Percentiles rank a stretch among this genome's conserved stretches.
Conservation (phyloP, 2,113 vertebrate genomes). For the Antidorcas marsupialis region DNA sequence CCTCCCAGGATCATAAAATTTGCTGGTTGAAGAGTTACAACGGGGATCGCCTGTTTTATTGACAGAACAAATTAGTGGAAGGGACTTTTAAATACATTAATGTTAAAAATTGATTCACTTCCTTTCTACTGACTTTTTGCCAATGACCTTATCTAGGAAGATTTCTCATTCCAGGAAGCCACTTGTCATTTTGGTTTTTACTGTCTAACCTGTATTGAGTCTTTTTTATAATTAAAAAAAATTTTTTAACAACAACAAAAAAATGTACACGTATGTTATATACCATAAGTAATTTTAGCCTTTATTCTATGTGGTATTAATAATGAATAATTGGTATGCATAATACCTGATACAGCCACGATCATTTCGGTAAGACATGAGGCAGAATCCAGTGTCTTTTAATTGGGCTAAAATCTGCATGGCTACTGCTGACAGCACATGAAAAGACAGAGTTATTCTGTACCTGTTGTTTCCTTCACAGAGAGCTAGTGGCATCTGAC, state of each 20-base stretch:
- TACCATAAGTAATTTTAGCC: background rate
- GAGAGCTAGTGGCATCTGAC: constrained; percentile 45
- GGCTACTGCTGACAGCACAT: background rate
- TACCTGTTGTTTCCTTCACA: constrained; percentile 49
- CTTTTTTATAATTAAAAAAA: background rate
- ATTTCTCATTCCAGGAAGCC: background rate
- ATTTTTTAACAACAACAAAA: background rate
- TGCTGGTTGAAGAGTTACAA: background rate
- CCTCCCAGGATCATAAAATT: background rate
- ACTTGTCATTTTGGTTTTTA: background rate
- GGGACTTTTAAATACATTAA: background rate
- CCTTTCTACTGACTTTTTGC: background rate
- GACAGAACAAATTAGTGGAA: background rate
- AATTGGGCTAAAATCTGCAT: background rate
- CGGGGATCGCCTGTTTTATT: background rate
- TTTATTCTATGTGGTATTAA: background rate
- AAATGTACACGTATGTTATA: background rate
- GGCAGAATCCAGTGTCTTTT: background rate
- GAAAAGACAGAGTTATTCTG: constrained; percentile 26
- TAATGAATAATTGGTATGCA: background rate
- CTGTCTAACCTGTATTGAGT: background rate
- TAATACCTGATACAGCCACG: background rate
- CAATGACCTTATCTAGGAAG: background rate
- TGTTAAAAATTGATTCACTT: background rate
- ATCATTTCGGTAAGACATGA: background rate